Evolutionary conservation across 2,888 invertebrate species (phyloP).

Genomic region (Troides helena): DNA sequence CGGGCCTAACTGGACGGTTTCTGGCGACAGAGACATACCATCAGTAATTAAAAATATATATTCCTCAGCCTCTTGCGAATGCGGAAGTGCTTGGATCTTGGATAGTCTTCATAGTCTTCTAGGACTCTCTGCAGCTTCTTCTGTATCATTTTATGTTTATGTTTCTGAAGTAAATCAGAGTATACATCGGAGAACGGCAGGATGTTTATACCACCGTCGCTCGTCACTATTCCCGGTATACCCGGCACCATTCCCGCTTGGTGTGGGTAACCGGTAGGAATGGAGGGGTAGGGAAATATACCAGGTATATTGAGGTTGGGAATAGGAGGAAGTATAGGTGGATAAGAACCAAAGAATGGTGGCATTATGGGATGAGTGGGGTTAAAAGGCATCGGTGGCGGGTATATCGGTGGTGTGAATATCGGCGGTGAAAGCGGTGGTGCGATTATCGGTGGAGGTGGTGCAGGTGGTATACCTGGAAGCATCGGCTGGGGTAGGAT

Average conservation of each 20-base stretch:
- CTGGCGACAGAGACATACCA: too few relatives aligned
- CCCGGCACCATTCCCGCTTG: conserved; percentile 58
- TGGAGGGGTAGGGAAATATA: conserved; percentile 32
- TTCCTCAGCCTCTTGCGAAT: conserved; percentile 28
- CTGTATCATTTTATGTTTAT: conserved; percentile 56
- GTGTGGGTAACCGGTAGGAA: conserved; percentile 29
- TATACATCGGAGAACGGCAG: conserved; percentile 68
- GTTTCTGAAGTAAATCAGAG: conserved; percentile 58
- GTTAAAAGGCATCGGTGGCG: conserved; percentile 20
- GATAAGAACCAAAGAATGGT: conserved; percentile 34
- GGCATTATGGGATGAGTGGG: conserved; percentile 25
- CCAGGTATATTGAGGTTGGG: conserved; percentile 15
- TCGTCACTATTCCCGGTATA: conserved; percentile 55
- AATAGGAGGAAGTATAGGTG: conserved; percentile 29
- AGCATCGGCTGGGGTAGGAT: conserved; percentile 28
- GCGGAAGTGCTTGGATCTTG: conserved; percentile 31
- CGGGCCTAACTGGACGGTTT: too few relatives aligned
- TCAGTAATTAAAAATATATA: not conserved
- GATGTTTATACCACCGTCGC: conserved; percentile 65
- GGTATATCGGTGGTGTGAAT: conserved; percentile 16
- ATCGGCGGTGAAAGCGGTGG: conserved; percentile 12
- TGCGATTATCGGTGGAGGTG: conserved; percentile 24
- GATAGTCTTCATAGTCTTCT: conserved; percentile 42
- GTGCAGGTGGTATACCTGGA: conserved; percentile 23
- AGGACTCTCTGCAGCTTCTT: conserved; percentile 48